phyloP scores from a whole-genome alignment of 2,797 vertebrate genomes.

The Pachyuromys duprasi region DNA sequence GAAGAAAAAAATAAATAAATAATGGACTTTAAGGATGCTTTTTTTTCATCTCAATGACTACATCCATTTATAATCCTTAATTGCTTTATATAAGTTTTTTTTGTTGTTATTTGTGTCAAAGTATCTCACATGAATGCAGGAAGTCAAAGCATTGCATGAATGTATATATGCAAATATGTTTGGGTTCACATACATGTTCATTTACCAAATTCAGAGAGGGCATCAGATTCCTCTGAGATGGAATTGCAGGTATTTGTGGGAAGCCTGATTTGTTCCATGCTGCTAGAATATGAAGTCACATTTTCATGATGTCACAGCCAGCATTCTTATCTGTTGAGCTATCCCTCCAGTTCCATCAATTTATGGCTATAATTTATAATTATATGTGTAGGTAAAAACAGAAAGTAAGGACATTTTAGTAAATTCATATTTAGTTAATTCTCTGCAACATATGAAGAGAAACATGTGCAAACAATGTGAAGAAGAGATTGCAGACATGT shows the following conservation, averaged over 20 bases:
- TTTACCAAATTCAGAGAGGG: neutral
- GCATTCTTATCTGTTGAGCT: neutral
- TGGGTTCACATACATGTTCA: neutral
- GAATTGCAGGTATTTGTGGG: neutral
- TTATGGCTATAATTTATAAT: neutral
- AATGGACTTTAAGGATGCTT: too few relatives aligned
- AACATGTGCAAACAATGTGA: neutral
- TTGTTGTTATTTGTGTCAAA: neutral
- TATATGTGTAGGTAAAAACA: neutral
- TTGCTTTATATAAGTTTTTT: neutral
- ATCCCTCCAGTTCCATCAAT: neutral
- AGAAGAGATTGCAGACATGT: neutral
- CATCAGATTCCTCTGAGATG: too few relatives aligned
- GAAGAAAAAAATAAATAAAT: too few relatives aligned
- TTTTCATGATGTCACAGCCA: too few relatives aligned
- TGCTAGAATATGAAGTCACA: neutral
- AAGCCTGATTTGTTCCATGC: neutral
- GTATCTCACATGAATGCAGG: too few relatives aligned
- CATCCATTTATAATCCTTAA: neutral
- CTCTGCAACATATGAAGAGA: neutral
- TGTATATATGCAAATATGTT: neutral
- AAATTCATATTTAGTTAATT: neutral
- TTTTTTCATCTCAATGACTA: neutral
- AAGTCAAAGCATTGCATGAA: neutral
- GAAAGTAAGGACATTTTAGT: neutral